A percentile compares a stretch with the other conserved stretches of the same genome.
Evolutionary conservation across 2,888 invertebrate species (phyloP).

Genomic region (Megamerina dolium): DNA sequence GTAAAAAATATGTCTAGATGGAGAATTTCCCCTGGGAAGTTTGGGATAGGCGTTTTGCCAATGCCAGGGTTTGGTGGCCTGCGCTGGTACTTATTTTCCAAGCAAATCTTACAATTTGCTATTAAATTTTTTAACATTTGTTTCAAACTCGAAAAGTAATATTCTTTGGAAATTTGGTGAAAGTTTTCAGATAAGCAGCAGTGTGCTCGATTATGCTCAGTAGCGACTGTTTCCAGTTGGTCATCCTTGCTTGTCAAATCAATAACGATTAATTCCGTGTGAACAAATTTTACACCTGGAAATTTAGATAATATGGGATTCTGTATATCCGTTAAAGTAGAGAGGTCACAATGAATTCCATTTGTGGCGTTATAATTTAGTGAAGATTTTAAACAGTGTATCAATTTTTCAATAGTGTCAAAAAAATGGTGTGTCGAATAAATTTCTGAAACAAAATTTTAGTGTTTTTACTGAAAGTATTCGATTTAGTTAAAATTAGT

Average conservation of each 20-base stretch:
- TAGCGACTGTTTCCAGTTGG: constrained; percentile 11
- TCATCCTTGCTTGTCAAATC: constrained; percentile 17
- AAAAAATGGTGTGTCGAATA: too few species aligned
- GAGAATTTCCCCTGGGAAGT: constrained; percentile 5
- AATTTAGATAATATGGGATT: background rate
- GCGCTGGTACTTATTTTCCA: constrained; percentile 8
- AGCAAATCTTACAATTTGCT: constrained; percentile 10
- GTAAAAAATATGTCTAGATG: constrained; percentile 6
- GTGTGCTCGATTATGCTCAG: constrained; percentile 9
- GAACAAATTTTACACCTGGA: constrained; percentile 14
- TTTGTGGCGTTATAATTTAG: constrained; percentile 14
- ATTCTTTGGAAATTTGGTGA: background rate
- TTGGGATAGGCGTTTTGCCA: constrained; percentile 6
- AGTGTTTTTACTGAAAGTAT: constrained; percentile 8
- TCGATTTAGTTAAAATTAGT: constrained; percentile 10
- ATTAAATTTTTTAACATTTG: background rate
- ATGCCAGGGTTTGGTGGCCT: constrained; percentile 4
- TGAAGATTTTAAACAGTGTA: too few species aligned
- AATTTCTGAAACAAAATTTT: constrained; percentile 7
- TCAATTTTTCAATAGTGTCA: constrained; percentile 1
- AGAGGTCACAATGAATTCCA: constrained; percentile 8
- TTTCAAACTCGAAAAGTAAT: background rate
- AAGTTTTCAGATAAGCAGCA: background rate
- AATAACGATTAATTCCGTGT: constrained; percentile 10
- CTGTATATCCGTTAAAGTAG: constrained; percentile 7